phyloP scores from a whole-genome alignment of 2,797 vertebrate species.

The Pantherophis vulpinus region DNA sequence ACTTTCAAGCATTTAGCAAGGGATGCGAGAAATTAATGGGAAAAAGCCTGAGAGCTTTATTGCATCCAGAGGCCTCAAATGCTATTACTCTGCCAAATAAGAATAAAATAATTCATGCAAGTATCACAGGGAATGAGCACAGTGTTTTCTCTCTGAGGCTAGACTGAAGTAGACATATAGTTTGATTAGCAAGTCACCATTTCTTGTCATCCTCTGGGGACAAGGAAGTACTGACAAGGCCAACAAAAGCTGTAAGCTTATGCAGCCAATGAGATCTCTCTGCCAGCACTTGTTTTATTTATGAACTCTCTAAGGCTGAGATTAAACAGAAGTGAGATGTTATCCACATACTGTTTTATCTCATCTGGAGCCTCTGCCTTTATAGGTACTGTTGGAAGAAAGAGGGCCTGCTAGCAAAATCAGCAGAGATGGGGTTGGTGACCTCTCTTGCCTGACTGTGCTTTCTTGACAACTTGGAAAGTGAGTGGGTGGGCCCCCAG shows the following conservation, averaged over 20 bases:
- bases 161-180: background rate
- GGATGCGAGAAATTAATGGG: background rate
- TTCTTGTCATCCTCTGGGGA: background rate
- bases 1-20: background rate
- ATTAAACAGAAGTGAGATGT: constrained; percentile 5
- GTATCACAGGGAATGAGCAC: background rate
- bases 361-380: background rate
- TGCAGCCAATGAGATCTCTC: background rate
- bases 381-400: background rate
- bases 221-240: rapidly evolving
- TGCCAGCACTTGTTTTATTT: constrained; percentile 5
- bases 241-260: background rate
- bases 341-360: constrained; percentile 6
- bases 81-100: constrained; percentile 7
- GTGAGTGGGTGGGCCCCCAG: background rate
- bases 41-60: background rate
- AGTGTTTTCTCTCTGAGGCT: background rate
- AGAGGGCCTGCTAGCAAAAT: background rate
- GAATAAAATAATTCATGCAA: constrained; percentile 8
- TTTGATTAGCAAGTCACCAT: background rate
- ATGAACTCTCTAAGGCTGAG: background rate
- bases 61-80: constrained; percentile 2
- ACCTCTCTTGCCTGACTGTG: background rate
- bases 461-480: background rate
- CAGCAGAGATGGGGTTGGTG: background rate